These are phyloP conservation scores for Exephanes ischioxanthus DNA, from an alignment of 2,888 invertebrate species.

Conservation along the genomic window DNA sequence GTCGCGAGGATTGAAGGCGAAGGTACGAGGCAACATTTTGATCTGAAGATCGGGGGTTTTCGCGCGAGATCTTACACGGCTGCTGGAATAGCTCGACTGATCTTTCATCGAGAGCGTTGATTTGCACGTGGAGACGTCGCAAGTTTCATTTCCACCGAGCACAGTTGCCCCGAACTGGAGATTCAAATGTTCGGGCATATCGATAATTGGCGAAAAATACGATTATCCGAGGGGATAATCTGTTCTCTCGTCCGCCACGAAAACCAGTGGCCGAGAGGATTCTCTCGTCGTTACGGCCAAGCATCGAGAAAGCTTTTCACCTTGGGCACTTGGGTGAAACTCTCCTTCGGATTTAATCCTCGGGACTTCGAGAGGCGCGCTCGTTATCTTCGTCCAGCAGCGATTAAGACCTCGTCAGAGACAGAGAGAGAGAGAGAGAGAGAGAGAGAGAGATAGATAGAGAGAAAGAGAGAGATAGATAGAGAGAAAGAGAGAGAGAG, in stretches of 20 bases:
- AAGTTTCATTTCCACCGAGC: neutral
- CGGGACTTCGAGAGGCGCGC: neutral
- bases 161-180: no score
- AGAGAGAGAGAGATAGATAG: neutral
- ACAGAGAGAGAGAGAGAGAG: neutral
- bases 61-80: neutral
- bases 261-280: neutral
- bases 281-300: slow-evolving; percentile 32
- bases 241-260: slow-evolving; percentile 9
- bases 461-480: neutral
- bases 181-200: neutral
- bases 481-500: neutral
- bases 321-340: slow-evolving; percentile 22
- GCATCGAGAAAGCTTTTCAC: slow-evolving; percentile 23
- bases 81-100: neutral
- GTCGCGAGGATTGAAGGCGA: slow-evolving; percentile 12
- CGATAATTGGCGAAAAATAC: neutral
- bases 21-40: neutral
- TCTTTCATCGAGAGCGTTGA: neutral
- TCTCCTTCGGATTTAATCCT: neutral
- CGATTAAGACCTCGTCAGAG: slow-evolving; percentile 39
- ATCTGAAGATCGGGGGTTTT: neutral
- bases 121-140: no score
- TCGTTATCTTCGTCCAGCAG: slow-evolving; percentile 59
- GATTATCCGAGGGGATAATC: slow-evolving; percentile 33